Conservation (phyloP, 2,113 vertebrate genomes). For the Eonycteris spelaea region DNA sequence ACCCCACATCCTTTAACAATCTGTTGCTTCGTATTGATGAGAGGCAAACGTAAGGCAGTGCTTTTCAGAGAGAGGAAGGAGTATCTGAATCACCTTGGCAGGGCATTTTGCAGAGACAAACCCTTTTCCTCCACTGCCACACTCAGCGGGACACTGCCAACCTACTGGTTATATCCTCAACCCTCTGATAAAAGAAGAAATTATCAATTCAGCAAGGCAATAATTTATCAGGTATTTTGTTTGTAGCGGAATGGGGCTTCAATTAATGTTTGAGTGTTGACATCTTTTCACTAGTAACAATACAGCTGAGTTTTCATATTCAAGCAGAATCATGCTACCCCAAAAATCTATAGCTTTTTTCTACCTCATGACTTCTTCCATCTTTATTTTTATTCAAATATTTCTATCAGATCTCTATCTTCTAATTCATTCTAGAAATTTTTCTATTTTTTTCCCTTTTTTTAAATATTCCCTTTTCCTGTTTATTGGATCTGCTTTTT, state of each 20-base stretch:
- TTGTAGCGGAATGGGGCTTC: not conserved
- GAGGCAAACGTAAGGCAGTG: not conserved
- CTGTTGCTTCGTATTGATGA: not conserved
- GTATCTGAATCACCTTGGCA: not conserved
- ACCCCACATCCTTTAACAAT: not conserved
- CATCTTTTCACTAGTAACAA: not conserved
- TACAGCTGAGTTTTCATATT: not conserved
- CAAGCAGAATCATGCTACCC: not conserved
- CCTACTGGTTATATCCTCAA: not conserved
- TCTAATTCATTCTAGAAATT: not conserved
- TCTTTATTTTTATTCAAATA: not conserved
- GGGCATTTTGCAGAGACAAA: not conserved
- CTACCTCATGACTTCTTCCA: not conserved
- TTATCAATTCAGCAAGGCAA: not conserved
- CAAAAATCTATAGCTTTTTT: not conserved
- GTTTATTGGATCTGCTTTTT: not conserved
- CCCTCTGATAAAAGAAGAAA: not conserved
- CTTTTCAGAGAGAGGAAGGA: not conserved
- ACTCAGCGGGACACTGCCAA: accelerated
- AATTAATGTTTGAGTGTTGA: not conserved
- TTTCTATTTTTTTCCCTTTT: not conserved
- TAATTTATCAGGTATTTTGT: not conserved
- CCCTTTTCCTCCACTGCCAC: not conserved
- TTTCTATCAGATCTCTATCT: not conserved
- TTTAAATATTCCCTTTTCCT: not conserved